Evolutionary conservation across 2,888 invertebrate species (phyloP).

Genomic region (Polietes domitor): DNA sequence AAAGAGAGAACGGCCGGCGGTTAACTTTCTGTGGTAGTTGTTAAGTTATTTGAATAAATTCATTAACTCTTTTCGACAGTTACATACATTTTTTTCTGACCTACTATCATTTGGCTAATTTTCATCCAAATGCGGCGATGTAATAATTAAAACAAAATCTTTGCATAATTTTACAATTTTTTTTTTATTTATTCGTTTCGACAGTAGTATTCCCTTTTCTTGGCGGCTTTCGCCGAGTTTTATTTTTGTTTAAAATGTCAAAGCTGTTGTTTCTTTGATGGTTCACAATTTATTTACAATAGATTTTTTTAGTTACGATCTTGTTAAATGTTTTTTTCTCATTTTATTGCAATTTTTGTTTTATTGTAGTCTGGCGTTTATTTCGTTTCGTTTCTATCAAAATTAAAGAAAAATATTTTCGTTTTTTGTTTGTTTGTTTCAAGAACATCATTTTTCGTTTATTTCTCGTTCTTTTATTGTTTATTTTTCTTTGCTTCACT

Average conservation of each 20-base stretch:
- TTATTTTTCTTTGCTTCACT: constrained; percentile 12
- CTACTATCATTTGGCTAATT: too few species aligned
- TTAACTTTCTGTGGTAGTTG: too few species aligned
- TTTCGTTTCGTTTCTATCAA: not conserved
- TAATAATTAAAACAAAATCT: too few species aligned
- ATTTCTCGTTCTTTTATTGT: constrained; percentile 34
- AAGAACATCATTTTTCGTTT: constrained; percentile 35
- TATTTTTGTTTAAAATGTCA: constrained; percentile 5
- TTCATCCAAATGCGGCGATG: too few species aligned
- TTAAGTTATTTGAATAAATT: too few species aligned
- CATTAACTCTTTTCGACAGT: too few species aligned
- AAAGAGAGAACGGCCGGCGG: too few species aligned
- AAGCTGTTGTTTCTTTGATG: constrained; percentile 2
- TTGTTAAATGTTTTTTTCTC: not conserved
- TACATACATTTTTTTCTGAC: too few species aligned
- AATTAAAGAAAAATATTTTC: constrained; percentile 28
- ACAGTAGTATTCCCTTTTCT: constrained; percentile 36
- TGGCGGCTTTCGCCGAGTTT: not conserved
- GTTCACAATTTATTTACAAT: constrained; percentile 5
- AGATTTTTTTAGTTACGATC: not conserved
- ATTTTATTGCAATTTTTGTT: not conserved
- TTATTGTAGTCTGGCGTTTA: not conserved
- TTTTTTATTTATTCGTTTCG: constrained; percentile 25
- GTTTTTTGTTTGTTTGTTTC: not conserved
- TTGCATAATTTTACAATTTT: constrained; percentile 38